Evolutionary conservation across 1,140 invertebrate species (phyloP), one percentile per base, ranked within the genome.

Genomic region (Drosophila elegans): DNA sequence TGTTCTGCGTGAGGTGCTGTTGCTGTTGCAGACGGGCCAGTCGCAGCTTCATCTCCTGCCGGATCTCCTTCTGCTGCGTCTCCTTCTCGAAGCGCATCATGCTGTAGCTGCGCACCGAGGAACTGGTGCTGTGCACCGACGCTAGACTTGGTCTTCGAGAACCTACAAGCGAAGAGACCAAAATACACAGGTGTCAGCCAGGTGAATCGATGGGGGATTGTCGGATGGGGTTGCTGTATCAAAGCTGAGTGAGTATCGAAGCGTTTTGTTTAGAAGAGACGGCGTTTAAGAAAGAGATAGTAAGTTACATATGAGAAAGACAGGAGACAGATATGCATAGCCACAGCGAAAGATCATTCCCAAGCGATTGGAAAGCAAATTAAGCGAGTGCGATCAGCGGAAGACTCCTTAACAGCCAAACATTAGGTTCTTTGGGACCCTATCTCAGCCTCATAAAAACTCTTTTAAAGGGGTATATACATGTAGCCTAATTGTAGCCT

Each of bases 121-220:
- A 96, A 60, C 95, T 95, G 76, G 95, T 95, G 93, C 96, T 97
- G 91, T 97, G 96, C 72, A 97, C 93, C 57, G 96, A 97, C 64
- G 95, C 95, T 93, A 96, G 93, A 94, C 96, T 96, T 93, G 96
- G 96, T 93, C 96, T 95, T 94, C 96, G 94, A 83, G 96, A 96
- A 94, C 96, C 96, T 97, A 68, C 6, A 79, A 74, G 27, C 6
- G 16, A 46, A 13, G 25, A 29, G 21, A 74, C 2, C 21, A 21
- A 0, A 48, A 34, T 4, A 44, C 2, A 44, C 3, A 27, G 16
- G 29, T 39, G 38, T 52, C 21, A 41, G 12, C 38, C 13, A 41
- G 32, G 29, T 27, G 55, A 2, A 6, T 41, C 38, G 9, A 11
- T 34, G 21, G 2, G 13, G 9, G 2, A 34, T 25, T 13, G 21